Percentiles rank a stretch among this genome's conserved stretches.
These are phyloP conservation scores for Characodon lateralis DNA, from an alignment of 2,797 vertebrate species.

Conservation along the genomic window DNA sequence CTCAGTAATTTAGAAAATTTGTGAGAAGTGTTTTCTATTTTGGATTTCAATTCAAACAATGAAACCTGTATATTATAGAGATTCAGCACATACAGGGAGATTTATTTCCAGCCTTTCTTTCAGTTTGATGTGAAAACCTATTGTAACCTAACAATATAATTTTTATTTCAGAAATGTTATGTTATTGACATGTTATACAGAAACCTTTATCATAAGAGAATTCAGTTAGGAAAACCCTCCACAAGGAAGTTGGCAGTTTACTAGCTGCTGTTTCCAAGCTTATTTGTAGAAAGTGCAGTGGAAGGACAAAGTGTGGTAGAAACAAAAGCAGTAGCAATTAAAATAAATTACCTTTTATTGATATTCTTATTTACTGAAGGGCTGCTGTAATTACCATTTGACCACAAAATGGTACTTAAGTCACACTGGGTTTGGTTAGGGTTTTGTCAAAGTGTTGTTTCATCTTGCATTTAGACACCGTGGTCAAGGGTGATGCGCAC, in stretches of 20 bases:
- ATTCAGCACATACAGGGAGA: background rate
- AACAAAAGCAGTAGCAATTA: background rate
- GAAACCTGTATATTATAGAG: background rate
- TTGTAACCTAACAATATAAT: background rate
- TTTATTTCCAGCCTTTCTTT: background rate
- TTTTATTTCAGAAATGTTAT: background rate
- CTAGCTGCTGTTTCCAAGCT: background rate
- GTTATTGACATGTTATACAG: background rate
- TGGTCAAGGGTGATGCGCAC: background rate
- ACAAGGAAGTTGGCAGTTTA: background rate
- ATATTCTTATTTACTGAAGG: background rate
- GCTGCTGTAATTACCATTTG: background rate
- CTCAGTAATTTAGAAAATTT: background rate
- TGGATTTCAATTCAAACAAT: background rate
- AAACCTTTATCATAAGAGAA: background rate
- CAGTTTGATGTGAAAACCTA: background rate
- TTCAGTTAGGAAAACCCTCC: background rate
- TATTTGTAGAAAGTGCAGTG: background rate
- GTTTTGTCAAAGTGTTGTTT: background rate
- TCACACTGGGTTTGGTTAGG: background rate
- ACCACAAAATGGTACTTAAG: background rate
- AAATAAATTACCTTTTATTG: background rate
- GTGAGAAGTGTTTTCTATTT: background rate
- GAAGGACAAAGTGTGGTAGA: background rate
- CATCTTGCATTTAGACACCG: background rate